A percentile compares a stretch with the other conserved stretches of the same genome.
These are phyloP conservation scores for Lordiphosa andalusiaca DNA, from an alignment of 2,888 invertebrate genomes.

Conservation along the genomic window DNA sequence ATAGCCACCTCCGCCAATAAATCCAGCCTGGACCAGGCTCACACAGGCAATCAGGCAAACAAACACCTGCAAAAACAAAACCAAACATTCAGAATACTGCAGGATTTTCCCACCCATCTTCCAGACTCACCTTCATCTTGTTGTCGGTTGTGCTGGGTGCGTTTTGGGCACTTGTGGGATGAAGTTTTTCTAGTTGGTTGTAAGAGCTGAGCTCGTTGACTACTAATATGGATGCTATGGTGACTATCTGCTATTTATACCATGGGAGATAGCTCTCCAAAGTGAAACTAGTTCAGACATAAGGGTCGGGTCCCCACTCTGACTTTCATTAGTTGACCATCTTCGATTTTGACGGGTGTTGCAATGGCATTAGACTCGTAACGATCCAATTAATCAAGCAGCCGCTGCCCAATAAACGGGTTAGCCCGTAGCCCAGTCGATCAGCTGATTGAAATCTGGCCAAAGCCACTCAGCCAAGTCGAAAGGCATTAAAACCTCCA, in stretches of 20 bases:
- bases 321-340: no score
- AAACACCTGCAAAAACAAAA: constrained; percentile 40
- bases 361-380: no score
- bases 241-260: constrained; percentile 52
- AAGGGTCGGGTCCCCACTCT: no score
- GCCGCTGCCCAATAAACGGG: no score
- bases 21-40: constrained; percentile 52
- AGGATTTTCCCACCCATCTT: not conserved
- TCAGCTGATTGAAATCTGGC: no score
- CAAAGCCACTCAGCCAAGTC: no score
- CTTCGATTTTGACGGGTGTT: no score
- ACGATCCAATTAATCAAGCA: no score
- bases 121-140: constrained; percentile 59
- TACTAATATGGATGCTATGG: constrained; percentile 36
- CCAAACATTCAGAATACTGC: not conserved
- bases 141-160: constrained; percentile 52
- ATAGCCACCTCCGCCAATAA: constrained; percentile 38
- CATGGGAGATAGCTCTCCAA: constrained; percentile 10
- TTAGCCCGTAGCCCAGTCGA: no score
- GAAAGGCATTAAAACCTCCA: not conserved
- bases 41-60: constrained; percentile 62
- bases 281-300: constrained; percentile 3
- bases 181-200: constrained; percentile 47
- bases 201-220: constrained; percentile 48
- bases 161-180: constrained; percentile 48